Base-by-base conservation (phyloP, 2,797 vertebrate genomes). In the Fratercula arctica region DNA sequence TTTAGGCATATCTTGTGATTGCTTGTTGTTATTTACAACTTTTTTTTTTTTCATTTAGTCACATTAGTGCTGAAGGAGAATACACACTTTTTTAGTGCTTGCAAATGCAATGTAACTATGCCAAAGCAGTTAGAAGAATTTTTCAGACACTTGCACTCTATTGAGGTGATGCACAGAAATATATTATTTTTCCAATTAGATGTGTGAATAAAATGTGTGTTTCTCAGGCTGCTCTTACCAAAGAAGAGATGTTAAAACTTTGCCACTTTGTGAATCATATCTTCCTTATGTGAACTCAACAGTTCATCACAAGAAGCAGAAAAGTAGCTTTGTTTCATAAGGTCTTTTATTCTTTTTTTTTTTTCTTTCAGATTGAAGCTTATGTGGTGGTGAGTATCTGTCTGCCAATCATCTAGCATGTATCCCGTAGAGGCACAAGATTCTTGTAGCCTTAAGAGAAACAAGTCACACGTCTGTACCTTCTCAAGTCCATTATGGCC, bases 381-480 rank as follows among this genome's bases (percentile, higher is more conserved):
- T 99, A 99, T 84, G 96, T 99, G 92, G 98, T 99, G 99, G 99
- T 99, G 97, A 99, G 99, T 99, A 97, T 94, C 90, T 89, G n/a
- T 48, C 87, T 95, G 90, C 66, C 76, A 69, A 2, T 54, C 64
- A 35, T 17, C 35, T 45, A 79, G 16, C 33, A 26, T 3, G 3
- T 83, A 24, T 60, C n/a, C 37, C 83, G 37, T 51, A 67, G 66
- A 80, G 66, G 39, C 48, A n/a, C 54, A 26, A 91, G 63, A 6
- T 45, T 50, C 82, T 31, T 51, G 41, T 45, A 31, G 70, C 67
- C 50, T 43, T n/a, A 20, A 45, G 75, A 76, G 54, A 59, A 85
- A n/a, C 16, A 19, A 78, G 43, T 57, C 39, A 21, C 29, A 26
- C 1, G 2, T 91, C 23, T 89, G 48, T 63, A 28, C 24, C 51